Evolutionary conservation across 1,140 invertebrate genomes (phyloP).

Genomic region (Panulirus ornatus): DNA sequence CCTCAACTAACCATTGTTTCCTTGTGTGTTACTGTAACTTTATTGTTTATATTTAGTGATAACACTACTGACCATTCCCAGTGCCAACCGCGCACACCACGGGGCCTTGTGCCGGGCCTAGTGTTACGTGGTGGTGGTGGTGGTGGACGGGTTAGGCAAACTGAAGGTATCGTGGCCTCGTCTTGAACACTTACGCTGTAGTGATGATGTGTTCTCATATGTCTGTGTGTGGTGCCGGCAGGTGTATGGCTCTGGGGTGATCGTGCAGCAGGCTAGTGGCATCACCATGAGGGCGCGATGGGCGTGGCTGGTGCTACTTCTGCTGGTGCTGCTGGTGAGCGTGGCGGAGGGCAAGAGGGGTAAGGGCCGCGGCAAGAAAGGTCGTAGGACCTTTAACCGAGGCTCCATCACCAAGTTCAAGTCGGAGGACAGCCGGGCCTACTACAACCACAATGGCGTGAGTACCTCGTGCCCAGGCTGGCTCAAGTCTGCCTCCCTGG

Average conservation of each 20-base stretch:
- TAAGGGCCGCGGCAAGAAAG: slow-evolving; percentile 27
- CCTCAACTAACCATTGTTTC: too few species aligned
- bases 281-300: background rate
- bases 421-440: slow-evolving; percentile 37
- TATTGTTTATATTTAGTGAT: too few species aligned
- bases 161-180: too few species aligned
- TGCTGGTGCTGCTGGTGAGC: slow-evolving; percentile 12
- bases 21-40: too few species aligned
- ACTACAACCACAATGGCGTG: slow-evolving; percentile 46
- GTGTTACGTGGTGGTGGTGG: too few species aligned
- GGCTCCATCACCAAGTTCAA: slow-evolving; percentile 39
- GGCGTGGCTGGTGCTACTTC: slow-evolving; percentile 21
- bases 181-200: too few species aligned
- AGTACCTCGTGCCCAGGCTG: too few species aligned
- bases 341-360: slow-evolving; percentile 32
- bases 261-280: background rate
- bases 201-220: background rate
- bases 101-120: too few species aligned
- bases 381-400: slow-evolving; percentile 3
- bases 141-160: too few species aligned
- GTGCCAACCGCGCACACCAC: too few species aligned
- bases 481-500: too few species aligned
- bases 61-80: too few species aligned
- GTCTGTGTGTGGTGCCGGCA: background rate
- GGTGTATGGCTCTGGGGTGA: slow-evolving; percentile 20